Percentiles rank a stretch among this genome's conserved stretches.
phyloP scores from a whole-genome alignment of 1,140 invertebrate species.

The Atta texana region DNA sequence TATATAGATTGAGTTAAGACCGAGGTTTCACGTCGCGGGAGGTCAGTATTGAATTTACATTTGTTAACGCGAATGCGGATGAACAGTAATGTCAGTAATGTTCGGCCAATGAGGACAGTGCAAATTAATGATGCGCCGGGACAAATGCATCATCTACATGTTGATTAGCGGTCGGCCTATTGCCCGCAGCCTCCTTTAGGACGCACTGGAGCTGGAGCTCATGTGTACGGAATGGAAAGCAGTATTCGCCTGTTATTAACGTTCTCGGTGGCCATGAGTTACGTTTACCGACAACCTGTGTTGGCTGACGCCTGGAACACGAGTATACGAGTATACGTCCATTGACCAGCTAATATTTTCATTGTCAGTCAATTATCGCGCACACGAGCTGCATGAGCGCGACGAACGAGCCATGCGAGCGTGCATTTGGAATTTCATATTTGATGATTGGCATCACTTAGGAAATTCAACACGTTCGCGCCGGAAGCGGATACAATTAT shows the following conservation, averaged over 20 bases:
- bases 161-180: constrained; percentile 61
- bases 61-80: constrained; percentile 65
- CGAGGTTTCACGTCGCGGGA: constrained; percentile 13
- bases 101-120: constrained; percentile 54
- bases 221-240: constrained; percentile 18
- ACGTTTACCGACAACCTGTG: constrained; percentile 42
- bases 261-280: constrained; percentile 33
- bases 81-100: constrained; percentile 68
- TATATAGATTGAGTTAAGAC: background rate
- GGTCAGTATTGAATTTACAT: constrained; percentile 66
- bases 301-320: constrained; percentile 27
- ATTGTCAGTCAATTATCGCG: constrained; percentile 52
- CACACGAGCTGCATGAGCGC: background rate
- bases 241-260: constrained; percentile 40
- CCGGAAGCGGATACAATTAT: constrained; percentile 43
- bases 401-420: background rate
- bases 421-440: constrained; percentile 45
- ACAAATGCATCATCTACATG: constrained; percentile 71
- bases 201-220: constrained; percentile 1
- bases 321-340: background rate
- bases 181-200: constrained; percentile 56
- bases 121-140: constrained; percentile 66
- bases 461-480: constrained; percentile 36
- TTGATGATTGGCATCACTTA: constrained; percentile 15
- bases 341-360: constrained; percentile 61